phyloP scores from a whole-genome alignment of 2,888 invertebrate genomes.

The Mythimna pallens region DNA sequence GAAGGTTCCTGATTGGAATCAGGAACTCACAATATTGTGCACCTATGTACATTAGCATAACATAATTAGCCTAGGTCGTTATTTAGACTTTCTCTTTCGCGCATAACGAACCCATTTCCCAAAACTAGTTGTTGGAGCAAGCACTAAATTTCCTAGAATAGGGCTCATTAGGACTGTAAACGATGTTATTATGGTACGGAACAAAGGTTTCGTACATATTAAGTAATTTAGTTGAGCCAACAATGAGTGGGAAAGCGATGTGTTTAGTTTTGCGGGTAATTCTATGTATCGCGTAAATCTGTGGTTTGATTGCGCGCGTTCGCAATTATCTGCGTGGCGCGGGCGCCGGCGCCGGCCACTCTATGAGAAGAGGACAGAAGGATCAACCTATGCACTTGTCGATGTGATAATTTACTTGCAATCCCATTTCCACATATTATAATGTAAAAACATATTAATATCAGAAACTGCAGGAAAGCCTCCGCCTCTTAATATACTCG shows the following conservation, averaged over 20 bases:
- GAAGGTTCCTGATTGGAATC: slow-evolving; percentile 31
- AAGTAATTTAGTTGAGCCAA: slow-evolving; percentile 56
- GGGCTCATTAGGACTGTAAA: slow-evolving; percentile 47
- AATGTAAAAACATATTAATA: too few species aligned
- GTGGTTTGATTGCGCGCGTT: slow-evolving; percentile 69
- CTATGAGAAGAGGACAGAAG: slow-evolving; percentile 30
- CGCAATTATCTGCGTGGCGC: slow-evolving; percentile 68
- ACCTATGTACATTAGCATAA: slow-evolving; percentile 46
- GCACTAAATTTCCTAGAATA: slow-evolving; percentile 54
- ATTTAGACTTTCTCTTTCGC: slow-evolving; percentile 52
- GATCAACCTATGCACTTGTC: background rate
- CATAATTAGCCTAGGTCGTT: slow-evolving; percentile 52
- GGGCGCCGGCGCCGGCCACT: slow-evolving; percentile 60
- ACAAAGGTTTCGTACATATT: slow-evolving; percentile 55
- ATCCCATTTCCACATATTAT: too few species aligned
- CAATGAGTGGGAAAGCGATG: slow-evolving; percentile 57
- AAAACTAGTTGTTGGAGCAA: slow-evolving; percentile 48
- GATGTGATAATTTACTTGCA: background rate
- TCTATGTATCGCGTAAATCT: slow-evolving; percentile 71
- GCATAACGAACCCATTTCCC: slow-evolving; percentile 58
- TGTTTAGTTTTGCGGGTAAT: slow-evolving; percentile 66
- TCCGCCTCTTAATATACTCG: background rate
- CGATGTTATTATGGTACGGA: slow-evolving; percentile 51
- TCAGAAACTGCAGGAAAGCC: too few species aligned
- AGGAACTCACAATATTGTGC: slow-evolving; percentile 40